phyloP scores from a whole-genome alignment of 1,140 invertebrate genomes.

The Cepaea nemoralis region DNA sequence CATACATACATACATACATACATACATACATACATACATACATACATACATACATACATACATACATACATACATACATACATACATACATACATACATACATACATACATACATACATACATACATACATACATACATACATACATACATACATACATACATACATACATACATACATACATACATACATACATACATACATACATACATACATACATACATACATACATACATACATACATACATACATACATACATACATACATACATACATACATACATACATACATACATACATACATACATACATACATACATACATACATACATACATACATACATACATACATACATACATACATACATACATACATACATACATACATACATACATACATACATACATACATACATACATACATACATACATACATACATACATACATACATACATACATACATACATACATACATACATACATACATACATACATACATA shows the following conservation, averaged over 20 bases:
- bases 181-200: neutral
- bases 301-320: too few species aligned
- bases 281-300: constrained; percentile 1
- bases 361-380: too few species aligned
- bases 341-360: too few species aligned
- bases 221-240: neutral
- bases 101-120: constrained; percentile 25
- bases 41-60: constrained; percentile 1
- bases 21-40: neutral
- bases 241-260: neutral
- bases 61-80: neutral
- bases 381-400: too few species aligned
- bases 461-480: too few species aligned
- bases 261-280: neutral
- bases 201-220: neutral
- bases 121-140: constrained; percentile 1
- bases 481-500: too few species aligned
- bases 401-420: too few species aligned
- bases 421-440: too few species aligned
- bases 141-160: constrained; percentile 9
- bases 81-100: constrained; percentile 6
- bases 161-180: constrained; percentile 7
- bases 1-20: constrained; percentile 9
- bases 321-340: too few species aligned
- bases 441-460: too few species aligned